Conservation (phyloP, 1,140 invertebrate genomes). For the Agrilus planipennis region DNA sequence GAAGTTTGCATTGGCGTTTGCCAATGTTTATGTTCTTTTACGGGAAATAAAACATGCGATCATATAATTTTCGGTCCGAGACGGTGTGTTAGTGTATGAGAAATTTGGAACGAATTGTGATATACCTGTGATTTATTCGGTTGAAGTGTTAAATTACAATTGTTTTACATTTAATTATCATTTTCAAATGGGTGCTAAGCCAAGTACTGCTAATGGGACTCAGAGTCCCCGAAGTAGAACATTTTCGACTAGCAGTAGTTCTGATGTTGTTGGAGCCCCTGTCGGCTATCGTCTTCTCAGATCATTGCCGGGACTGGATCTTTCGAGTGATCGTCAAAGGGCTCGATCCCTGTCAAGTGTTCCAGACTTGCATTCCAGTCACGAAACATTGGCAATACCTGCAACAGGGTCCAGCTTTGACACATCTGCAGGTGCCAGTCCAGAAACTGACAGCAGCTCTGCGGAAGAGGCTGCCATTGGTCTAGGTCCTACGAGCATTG, state of each 20-base stretch:
- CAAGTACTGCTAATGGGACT: conserved; percentile 62
- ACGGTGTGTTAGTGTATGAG: no score
- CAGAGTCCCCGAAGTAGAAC: conserved; percentile 60
- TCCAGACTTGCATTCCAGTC: conserved; percentile 54
- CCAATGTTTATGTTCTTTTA: no score
- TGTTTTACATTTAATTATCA: no score
- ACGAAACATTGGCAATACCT: conserved; percentile 45
- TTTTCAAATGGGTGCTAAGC: conserved; percentile 75
- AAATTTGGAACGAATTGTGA: no score
- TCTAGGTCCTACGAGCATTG: conserved; percentile 37
- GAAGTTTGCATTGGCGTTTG: conserved; percentile 11
- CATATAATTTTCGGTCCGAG: no score
- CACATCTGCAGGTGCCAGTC: conserved; percentile 44
- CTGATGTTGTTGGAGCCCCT: conserved; percentile 48
- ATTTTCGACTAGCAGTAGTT: conserved; percentile 64
- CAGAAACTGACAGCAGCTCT: conserved; percentile 48
- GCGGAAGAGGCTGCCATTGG: conserved; percentile 38
- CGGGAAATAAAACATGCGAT: no score
- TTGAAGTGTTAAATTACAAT: no score
- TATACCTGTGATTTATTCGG: no score
- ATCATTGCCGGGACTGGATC: conserved; percentile 51
- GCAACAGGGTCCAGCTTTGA: conserved; percentile 41
- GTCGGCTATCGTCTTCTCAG: conserved; percentile 63
- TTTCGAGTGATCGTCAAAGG: conserved; percentile 61
- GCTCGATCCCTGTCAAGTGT: conserved; percentile 73